A percentile compares a stretch with the other conserved stretches of the same genome.
These are phyloP conservation scores for Drosophila merina DNA, from an alignment of 2,888 invertebrate genomes.

Conservation along the genomic window DNA sequence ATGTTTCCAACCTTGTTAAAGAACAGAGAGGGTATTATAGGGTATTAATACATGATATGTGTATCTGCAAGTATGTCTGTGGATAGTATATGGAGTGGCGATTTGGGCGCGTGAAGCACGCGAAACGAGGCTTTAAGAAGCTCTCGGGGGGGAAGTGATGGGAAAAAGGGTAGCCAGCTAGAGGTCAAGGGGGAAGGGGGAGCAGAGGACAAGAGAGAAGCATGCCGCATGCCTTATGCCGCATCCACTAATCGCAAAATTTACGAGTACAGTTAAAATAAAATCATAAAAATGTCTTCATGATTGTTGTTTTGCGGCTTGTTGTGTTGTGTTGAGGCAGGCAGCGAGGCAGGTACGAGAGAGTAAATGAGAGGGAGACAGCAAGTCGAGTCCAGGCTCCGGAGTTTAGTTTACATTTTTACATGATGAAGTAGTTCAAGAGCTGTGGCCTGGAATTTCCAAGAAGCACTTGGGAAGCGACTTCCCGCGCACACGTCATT, in stretches of 20 bases:
- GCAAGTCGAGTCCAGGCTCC: background rate
- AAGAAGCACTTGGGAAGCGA: slow-evolving; percentile 46
- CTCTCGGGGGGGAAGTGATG: slow-evolving; percentile 6
- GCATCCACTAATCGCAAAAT: slow-evolving; percentile 75
- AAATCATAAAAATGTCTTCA: slow-evolving; percentile 70
- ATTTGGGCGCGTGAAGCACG: slow-evolving; percentile 69
- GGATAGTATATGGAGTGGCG: slow-evolving; percentile 60
- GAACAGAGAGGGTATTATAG: too few relatives aligned
- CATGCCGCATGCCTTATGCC: slow-evolving; percentile 14
- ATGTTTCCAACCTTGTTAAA: too few relatives aligned
- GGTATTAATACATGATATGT: slow-evolving; percentile 26
- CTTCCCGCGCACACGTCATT: slow-evolving; percentile 36
- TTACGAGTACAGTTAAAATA: slow-evolving; percentile 79
- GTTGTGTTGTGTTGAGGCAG: slow-evolving; percentile 38
- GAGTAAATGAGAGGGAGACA: background rate
- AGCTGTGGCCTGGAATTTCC: slow-evolving; percentile 38
- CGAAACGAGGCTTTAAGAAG: slow-evolving; percentile 42
- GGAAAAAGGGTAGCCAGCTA: slow-evolving; percentile 9
- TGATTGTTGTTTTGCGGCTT: slow-evolving; percentile 30
- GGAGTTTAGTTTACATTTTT: slow-evolving; percentile 45
- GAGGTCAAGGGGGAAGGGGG: slow-evolving; percentile 15
- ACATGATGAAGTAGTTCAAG: slow-evolving; percentile 48
- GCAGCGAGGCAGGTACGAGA: slow-evolving; percentile 9
- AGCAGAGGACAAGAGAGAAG: slow-evolving; percentile 25
- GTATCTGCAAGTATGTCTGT: too few relatives aligned